A percentile compares a stretch with the other conserved stretches of the same genome.
phyloP scores from a whole-genome alignment of 1,140 invertebrate genomes.

The Tetragnatha versicolor region DNA sequence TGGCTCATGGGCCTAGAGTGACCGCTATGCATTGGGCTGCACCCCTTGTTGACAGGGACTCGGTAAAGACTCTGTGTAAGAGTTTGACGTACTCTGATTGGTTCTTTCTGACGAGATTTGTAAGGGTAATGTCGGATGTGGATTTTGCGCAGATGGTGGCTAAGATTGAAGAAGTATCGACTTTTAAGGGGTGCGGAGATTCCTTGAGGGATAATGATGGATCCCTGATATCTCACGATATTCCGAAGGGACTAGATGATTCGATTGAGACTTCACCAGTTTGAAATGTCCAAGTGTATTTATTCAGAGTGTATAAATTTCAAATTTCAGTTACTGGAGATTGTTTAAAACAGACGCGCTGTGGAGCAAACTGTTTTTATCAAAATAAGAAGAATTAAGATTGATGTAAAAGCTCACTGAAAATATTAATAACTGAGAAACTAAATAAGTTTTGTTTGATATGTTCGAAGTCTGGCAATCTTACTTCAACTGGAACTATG shows the following conservation, averaged over 20 bases:
- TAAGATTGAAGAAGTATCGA: slow-evolving; percentile 9
- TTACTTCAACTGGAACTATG: too few relatives aligned
- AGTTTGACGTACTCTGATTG: slow-evolving; percentile 29
- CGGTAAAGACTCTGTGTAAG: slow-evolving; percentile 5
- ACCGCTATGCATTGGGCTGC: neutral
- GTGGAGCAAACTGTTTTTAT: too few relatives aligned
- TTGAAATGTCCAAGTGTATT: too few relatives aligned
- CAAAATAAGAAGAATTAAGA: too few relatives aligned
- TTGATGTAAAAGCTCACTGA: too few relatives aligned
- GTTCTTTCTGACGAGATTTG: slow-evolving; percentile 34
- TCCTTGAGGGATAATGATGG: neutral
- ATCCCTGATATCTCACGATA: neutral
- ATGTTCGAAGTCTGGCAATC: too few relatives aligned
- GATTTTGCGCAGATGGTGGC: slow-evolving; percentile 43
- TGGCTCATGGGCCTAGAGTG: neutral
- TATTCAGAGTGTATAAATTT: too few relatives aligned
- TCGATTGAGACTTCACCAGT: slow-evolving; percentile 15
- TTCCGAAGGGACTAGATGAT: neutral
- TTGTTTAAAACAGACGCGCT: too few relatives aligned
- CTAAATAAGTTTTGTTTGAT: too few relatives aligned
- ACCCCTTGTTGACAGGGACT: neutral
- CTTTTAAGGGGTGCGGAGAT: neutral
- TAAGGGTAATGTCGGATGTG: slow-evolving; percentile 22
- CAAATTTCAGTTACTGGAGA: too few relatives aligned
- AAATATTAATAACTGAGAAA: too few relatives aligned